Evolutionary conservation across 2,888 invertebrate species (phyloP), one percentile per base, ranked within the genome.

Genomic region (Lochmaea crataegi): DNA sequence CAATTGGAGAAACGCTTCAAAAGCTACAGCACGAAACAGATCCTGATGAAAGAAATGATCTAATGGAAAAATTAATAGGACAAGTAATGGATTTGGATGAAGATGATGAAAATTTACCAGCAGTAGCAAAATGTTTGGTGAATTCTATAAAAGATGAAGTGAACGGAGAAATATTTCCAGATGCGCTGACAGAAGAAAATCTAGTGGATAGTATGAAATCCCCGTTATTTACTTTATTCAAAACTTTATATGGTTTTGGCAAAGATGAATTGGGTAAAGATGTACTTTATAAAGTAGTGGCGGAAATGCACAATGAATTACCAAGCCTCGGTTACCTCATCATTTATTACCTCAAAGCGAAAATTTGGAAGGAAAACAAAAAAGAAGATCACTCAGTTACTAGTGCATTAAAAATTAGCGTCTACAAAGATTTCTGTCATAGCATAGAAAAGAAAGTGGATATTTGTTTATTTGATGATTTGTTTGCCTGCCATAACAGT

Each of bases 371-470:
- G 79, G 89, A 89, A 76, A 87, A 87, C 73, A 88, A 88, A 82
- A 88, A 80, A 84, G 89, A 86, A 82, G 88, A 89, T 76, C 86
- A 84, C 74, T 83, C 85, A 9, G 86, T 86, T 81, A 82, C 84
- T 56, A 85, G 91, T 78, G 91, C 91, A 80, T 94, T 95, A 79
- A 96, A 96, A 88, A 91, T 94, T 81, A 92, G 92, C 78, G 91
- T 96, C 67, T 98, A 98, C 87, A 94, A 92, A 87, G 95, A 96
- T 84, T 94, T 96, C 85, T 96, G 97, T 88, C 92, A 92, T 85
- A 91, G 91, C 80, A 82, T 86, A 57, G 95, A 95, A 80, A 90
- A 93, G 82, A 94, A 94, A 86, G 85, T 94, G 77, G 92, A 92
- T 65, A 90, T 90, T 72, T 92, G 92, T 87, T 89, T 97, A 82